These are phyloP conservation scores for Otolemur crassicaudatus DNA, from an alignment of 2,797 vertebrate genomes.

Conservation along the genomic window DNA sequence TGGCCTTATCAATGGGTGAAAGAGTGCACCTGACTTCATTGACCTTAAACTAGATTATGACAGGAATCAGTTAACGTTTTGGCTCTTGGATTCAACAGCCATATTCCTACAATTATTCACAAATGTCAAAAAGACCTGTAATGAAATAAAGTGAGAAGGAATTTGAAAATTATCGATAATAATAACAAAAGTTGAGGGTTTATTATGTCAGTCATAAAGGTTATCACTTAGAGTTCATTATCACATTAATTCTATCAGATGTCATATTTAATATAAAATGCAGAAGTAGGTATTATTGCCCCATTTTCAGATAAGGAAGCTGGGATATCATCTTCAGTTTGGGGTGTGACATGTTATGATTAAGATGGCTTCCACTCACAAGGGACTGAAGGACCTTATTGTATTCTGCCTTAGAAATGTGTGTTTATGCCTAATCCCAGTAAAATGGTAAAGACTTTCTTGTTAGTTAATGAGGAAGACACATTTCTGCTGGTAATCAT, in stretches of 20 bases:
- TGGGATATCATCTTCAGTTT: background rate
- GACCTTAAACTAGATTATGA: background rate
- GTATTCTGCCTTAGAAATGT: background rate
- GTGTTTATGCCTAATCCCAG: background rate
- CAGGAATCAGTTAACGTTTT: background rate
- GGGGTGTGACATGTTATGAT: background rate
- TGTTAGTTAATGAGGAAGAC: background rate
- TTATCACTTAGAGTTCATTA: background rate
- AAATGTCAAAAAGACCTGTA: background rate
- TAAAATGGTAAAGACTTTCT: background rate
- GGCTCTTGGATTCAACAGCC: background rate
- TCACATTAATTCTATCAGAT: background rate
- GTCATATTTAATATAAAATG: background rate
- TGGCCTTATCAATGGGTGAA: background rate
- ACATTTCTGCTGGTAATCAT: background rate
- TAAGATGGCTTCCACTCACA: background rate
- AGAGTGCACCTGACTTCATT: conserved; percentile 46
- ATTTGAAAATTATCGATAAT: background rate
- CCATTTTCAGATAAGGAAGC: background rate
- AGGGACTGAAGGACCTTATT: background rate
- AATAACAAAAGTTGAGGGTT: background rate
- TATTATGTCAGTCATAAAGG: background rate
- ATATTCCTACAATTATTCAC: background rate
- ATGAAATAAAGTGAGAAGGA: background rate
- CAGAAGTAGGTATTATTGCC: background rate